These are phyloP conservation scores for Sterrhoptilus dennistouni DNA, from an alignment of 2,113 vertebrate genomes.

Conservation along the genomic window DNA sequence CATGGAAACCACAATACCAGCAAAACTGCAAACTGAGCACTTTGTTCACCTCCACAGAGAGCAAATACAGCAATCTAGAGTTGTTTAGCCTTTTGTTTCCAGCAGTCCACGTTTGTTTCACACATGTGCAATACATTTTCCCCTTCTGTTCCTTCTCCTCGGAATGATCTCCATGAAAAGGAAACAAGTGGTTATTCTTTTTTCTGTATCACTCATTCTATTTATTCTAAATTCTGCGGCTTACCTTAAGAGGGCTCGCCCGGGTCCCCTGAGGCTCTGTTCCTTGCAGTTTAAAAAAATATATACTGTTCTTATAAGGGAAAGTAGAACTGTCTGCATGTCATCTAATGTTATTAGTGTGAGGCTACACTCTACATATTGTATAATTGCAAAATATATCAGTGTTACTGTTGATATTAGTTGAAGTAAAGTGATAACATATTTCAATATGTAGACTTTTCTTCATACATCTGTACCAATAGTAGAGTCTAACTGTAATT, in stretches of 20 bases:
- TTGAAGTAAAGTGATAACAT: constrained; percentile 89
- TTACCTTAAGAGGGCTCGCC: constrained; percentile 48
- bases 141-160: constrained; percentile 62
- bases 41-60: constrained; percentile 72
- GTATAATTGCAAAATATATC: constrained; percentile 87
- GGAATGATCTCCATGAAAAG: constrained; percentile 32
- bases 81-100: constrained; percentile 58
- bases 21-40: constrained; percentile 76
- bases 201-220: constrained; percentile 5
- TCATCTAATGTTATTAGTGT: constrained; percentile 77
- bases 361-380: constrained; percentile 84
- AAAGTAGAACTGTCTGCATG: constrained; percentile 82
- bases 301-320: constrained; percentile 63
- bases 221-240: constrained; percentile 29
- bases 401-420: constrained; percentile 87
- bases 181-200: not conserved
- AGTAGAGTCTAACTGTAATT: constrained; percentile 78
- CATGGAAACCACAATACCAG: constrained; percentile 64
- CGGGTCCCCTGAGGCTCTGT: constrained; percentile 71
- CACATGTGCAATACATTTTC: constrained; percentile 74
- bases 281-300: constrained; percentile 70
- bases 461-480: constrained; percentile 78
- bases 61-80: constrained; percentile 75
- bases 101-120: constrained; percentile 55
- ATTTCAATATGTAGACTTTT: constrained; percentile 80